These are phyloP conservation scores for Caenorhabditis panamensis DNA, from an alignment of 2,888 invertebrate genomes.

Conservation along the genomic window DNA sequence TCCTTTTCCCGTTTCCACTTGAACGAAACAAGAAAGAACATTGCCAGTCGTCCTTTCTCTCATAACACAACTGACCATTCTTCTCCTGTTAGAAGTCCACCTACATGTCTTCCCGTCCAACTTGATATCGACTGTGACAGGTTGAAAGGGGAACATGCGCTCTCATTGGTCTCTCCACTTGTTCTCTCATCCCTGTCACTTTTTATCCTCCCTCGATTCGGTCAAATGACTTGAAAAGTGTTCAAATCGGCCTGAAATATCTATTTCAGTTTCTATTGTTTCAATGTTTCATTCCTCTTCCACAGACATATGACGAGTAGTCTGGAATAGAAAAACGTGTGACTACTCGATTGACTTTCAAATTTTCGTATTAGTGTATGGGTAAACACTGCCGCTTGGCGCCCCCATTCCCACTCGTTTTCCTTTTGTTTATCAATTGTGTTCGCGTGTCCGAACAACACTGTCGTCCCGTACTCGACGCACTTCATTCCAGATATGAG, in stretches of 20 bases:
- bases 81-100: conserved; percentile 2
- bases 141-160: conserved; percentile 9
- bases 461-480: not conserved
- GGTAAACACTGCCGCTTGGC: conserved; percentile 33
- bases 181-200: conserved; percentile 12
- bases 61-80: conserved; percentile 4
- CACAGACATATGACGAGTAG: conserved; percentile 5
- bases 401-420: conserved; percentile 15
- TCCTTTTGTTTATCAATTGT: conserved; percentile 42
- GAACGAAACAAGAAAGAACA: conserved; percentile 23
- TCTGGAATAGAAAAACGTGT: conserved; percentile 42
- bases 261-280: conserved; percentile 12
- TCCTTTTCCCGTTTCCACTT: conserved; percentile 23
- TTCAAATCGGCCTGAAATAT: not conserved
- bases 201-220: conserved; percentile 12
- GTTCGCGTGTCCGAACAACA: conserved; percentile 6
- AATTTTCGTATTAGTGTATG: conserved; percentile 55
- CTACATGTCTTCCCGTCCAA: not conserved
- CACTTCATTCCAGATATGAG: conserved; percentile 35
- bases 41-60: conserved; percentile 6
- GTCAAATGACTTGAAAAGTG: conserved; percentile 1
- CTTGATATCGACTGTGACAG: conserved; percentile 10
- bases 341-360: conserved; percentile 56
- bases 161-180: conserved; percentile 21
- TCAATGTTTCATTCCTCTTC: conserved; percentile 21